Base-by-base conservation (phyloP, 2,888 invertebrate genomes). In the Zonitis immaculata region DNA sequence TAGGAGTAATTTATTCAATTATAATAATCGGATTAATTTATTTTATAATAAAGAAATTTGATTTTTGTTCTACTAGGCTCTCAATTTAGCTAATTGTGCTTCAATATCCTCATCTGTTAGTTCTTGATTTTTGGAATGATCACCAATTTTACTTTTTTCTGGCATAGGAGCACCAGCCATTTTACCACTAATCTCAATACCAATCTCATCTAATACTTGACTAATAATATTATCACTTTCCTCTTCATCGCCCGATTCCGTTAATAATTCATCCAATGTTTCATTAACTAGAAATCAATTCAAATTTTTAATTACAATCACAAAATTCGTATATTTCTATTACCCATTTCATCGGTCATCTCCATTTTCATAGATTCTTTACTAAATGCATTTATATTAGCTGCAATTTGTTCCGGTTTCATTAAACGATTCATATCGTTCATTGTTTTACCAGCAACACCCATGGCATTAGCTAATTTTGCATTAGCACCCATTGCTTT, bases 291-390 rank as follows among this genome's bases (percentile, higher is more conserved):
- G 1, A 39, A 35, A 35, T 16, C 16, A 14, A 39, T 28, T 3
- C 3, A 71, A 42, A 76, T 54, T 6, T 42, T 42, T 22, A 30
- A 39, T 48, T 16, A 6, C n/a, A n/a, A n/a, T n/a, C n/a, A n/a
- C n/a, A n/a, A n/a, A n/a, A n/a, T n/a, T n/a, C n/a, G n/a, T n/a
- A n/a, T n/a, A n/a, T n/a, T n/a, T n/a, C n/a, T 78, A 85, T 79
- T 79, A 91, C 91, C 90, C 88, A 95, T 90, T 79, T 96, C 95
- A 77, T 95, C 95, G 0, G 92, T 90, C 92, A 96, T 94, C 65
- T 89, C 92, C 91, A 95, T 91, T 72, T 89, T 91, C 73, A 87
- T 88, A 64, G 86, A 86, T 28, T 91, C 91, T 68, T 85, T 85
- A 67, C 86, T 85, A 77, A 96, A 96, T 8, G 89, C 88, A 66